Evolutionary conservation across 2,888 invertebrate species (phyloP), one percentile per base, ranked within the genome.

Genomic region (Kuschelorhynchus macadamiae): DNA sequence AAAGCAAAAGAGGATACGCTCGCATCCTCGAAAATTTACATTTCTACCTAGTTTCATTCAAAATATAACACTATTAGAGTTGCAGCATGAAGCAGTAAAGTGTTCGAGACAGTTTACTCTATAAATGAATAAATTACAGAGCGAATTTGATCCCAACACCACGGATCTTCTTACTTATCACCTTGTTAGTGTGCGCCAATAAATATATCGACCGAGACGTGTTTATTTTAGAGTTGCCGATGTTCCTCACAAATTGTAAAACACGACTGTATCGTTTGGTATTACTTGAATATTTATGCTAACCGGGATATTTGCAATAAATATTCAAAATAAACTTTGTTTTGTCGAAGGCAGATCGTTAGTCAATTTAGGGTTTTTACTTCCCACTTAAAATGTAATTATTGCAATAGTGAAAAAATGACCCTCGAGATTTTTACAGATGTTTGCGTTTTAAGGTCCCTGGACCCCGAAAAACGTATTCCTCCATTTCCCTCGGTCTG

Each of bases 101-200:
- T 62, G 62, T 67, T 55, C 36, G 49, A 67, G 67, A 36, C 47
- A 56, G 67, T 62, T 67, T 63, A 17, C 62, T 67, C 36, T 62
- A 63, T 62, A 63, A 67, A 67, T 67, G 67, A 67, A 67, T 67
- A 67, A 60, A 60, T 66, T 66, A 66, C 50, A 20, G 46, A 7
- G 36, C 16, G 47, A 53, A 67, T 61, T 53, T 53, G 47, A 61
- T 66, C 61, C 41, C 55, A 36, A 66, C 66, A 61, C 66, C 52
- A 41, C 44, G 46, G 59, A 59, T 66, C 66, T 66, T 52, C 56
- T 65, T 57, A 39, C 64, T 53, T 50, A 61, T 47, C 55, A 53
- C 61, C 61, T 67, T 60, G 53, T 62, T 67, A 53, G 30, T 53
- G 67, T 25, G 53, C 49, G n/a, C 56, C 47, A 44, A 47, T 55